Conservation (phyloP, 2,113 vertebrate species). For the Rhinoptilus africanus region DNA sequence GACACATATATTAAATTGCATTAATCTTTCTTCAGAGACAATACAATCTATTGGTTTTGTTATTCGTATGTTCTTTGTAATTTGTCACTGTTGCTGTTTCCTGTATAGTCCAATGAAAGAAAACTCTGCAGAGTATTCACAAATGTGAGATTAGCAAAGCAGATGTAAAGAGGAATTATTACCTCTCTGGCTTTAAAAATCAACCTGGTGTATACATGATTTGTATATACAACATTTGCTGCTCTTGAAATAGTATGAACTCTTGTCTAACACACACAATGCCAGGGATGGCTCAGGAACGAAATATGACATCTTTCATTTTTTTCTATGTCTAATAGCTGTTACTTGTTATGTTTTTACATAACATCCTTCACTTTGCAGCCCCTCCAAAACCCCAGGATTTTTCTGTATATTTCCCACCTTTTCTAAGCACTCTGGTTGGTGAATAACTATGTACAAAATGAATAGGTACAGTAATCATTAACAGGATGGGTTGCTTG, state of each 20-base stretch:
- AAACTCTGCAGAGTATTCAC: background rate
- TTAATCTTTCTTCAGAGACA: conserved; percentile 25
- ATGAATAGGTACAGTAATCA: background rate
- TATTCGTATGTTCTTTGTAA: background rate
- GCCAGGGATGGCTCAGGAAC: background rate
- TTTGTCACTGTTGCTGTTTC: background rate
- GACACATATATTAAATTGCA: background rate
- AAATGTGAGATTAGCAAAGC: background rate
- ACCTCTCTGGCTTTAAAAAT: background rate
- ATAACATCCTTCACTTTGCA: background rate
- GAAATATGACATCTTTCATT: background rate
- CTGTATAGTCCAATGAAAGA: background rate
- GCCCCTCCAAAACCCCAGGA: background rate
- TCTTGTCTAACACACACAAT: background rate
- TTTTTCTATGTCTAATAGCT: background rate
- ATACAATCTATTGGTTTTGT: background rate
- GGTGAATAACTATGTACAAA: background rate
- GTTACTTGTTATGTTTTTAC: background rate
- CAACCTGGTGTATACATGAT: background rate
- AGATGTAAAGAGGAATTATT: background rate
- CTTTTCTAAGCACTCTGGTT: background rate
- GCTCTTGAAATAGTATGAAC: background rate
- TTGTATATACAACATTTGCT: background rate
- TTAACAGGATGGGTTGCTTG: background rate
- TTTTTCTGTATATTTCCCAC: background rate